Conservation (phyloP, 2,797 vertebrate genomes). For the Alfaro cultratus region DNA sequence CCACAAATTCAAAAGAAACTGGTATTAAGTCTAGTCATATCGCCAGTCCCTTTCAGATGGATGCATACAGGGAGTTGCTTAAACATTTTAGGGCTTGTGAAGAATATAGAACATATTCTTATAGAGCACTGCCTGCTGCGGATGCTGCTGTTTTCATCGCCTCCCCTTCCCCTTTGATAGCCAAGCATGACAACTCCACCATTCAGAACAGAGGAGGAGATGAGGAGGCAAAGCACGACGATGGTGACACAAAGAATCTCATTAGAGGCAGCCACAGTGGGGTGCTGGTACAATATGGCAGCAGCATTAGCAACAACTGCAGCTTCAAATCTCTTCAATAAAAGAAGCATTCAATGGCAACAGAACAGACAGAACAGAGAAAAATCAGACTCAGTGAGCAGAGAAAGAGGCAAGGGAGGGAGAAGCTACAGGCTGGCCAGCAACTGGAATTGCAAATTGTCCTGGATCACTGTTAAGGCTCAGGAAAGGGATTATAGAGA, state of each 20-base stretch:
- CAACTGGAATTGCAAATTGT: conserved; percentile 29
- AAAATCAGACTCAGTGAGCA: conserved; percentile 32
- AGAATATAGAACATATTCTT: conserved; percentile 14
- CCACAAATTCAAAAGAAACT: neutral
- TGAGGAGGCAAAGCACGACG: conserved; percentile 48
- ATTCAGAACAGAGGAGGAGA: conserved; percentile 63
- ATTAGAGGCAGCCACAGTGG: conserved; percentile 69
- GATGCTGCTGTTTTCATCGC: conserved; percentile 48
- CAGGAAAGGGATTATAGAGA: conserved; percentile 53
- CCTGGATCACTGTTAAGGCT: conserved; percentile 21
- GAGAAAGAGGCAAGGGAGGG: conserved; percentile 17
- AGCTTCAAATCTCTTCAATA: conserved; percentile 66
- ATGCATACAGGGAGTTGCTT: conserved; percentile 18
- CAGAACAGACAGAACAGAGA: conserved; percentile 52
- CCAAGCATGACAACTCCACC: conserved; percentile 67
- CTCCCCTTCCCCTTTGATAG: conserved; percentile 52
- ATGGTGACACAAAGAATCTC: conserved; percentile 72
- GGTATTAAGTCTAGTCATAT: neutral
- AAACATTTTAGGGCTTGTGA: conserved; percentile 41
- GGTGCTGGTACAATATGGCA: conserved; percentile 73
- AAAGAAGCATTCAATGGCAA: conserved; percentile 65
- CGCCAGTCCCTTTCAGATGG: conserved; percentile 1
- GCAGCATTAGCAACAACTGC: conserved; percentile 64
- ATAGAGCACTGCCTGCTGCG: conserved; percentile 24
- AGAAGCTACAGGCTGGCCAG: conserved; percentile 16